A percentile compares a stretch with the other conserved stretches of the same genome.
Evolutionary conservation across 2,113 vertebrate genomes (phyloP).

Genomic region (Thryonomys swinderianus): DNA sequence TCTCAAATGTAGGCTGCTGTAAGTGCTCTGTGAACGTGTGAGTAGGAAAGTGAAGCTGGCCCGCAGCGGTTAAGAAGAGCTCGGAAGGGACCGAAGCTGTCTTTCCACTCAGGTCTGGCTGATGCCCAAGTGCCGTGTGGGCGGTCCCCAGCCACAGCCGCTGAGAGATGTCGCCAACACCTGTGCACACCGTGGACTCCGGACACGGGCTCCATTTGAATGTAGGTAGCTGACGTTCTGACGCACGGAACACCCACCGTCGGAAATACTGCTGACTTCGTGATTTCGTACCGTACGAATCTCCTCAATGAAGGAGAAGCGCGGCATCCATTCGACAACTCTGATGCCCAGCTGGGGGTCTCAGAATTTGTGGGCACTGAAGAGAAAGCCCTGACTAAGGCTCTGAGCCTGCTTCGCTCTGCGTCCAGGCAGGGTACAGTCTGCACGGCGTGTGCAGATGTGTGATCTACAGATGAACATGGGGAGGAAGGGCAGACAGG

Average conservation of each 20-base stretch:
- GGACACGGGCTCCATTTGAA: fast-evolving
- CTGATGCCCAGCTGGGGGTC: not conserved
- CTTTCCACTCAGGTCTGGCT: not conserved
- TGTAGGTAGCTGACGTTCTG: fast-evolving
- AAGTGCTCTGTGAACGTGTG: not conserved
- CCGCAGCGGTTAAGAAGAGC: not conserved
- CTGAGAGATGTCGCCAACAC: fast-evolving
- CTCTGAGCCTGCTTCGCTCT: fast-evolving
- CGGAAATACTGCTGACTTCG: not conserved
- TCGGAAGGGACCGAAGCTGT: not conserved
- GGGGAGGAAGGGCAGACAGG: not conserved
- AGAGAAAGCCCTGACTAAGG: not conserved
- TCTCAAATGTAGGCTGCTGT: no score
- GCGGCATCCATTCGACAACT: not conserved
- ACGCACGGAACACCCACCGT: not conserved
- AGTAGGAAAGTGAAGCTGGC: not conserved
- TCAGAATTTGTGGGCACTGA: not conserved
- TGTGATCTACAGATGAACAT: not conserved
- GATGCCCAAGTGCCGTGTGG: not conserved
- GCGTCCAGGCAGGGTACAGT: not conserved
- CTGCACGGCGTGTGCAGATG: not conserved
- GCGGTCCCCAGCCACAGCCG: not conserved
- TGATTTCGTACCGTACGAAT: not conserved
- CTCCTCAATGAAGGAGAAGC: not conserved
- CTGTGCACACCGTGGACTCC: fast-evolving